phyloP scores from a whole-genome alignment of 2,888 invertebrate species.

The Acanthococcus lagerstroemiae region DNA sequence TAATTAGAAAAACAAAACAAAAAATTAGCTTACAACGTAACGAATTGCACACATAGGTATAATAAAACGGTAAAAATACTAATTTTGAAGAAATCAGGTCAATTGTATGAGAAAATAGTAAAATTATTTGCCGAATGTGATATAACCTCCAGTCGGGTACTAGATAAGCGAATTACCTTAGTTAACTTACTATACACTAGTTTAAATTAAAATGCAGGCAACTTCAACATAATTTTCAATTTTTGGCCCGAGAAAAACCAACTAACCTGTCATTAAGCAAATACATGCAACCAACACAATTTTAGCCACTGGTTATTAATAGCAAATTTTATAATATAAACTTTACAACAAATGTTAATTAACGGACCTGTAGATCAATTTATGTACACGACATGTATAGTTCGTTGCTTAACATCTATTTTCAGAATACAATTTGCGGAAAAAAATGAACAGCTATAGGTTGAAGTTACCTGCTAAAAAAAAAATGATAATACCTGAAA shows the following conservation, averaged over 20 bases:
- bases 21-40: no score
- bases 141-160: not conserved
- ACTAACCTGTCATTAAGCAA: conserved; percentile 6
- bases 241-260: not conserved
- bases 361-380: not conserved
- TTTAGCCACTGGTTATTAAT: conserved; percentile 14
- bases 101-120: not conserved
- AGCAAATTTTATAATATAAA: not conserved
- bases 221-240: conserved; percentile 15
- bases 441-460: not conserved
- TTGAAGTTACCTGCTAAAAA: conserved; percentile 23
- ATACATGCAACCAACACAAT: conserved; percentile 27
- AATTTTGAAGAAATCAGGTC: not conserved
- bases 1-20: conserved; percentile 13
- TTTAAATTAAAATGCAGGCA: conserved; percentile 15
- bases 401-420: not conserved
- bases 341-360: conserved; percentile 2
- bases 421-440: not conserved
- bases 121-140: not conserved
- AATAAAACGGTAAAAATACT: not conserved
- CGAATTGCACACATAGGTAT: not conserved
- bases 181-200: conserved; percentile 4
- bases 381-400: not conserved
- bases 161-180: not conserved
- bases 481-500: conserved; percentile 30